A percentile compares a stretch with the other conserved stretches of the same genome.
These are phyloP conservation scores for Meganola albula DNA, from an alignment of 2,888 invertebrate genomes.

Conservation along the genomic window DNA sequence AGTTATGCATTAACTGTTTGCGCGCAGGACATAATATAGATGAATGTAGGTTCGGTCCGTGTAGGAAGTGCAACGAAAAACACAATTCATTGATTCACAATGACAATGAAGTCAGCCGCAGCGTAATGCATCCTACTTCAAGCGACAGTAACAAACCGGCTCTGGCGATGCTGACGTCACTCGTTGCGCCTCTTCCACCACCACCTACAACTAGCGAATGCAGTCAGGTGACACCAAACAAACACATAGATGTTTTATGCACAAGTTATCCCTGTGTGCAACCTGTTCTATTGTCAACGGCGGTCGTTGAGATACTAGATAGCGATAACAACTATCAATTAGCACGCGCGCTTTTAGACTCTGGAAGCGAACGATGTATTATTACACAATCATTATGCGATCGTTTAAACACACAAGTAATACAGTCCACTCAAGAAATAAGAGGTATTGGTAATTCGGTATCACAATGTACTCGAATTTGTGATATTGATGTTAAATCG, in stretches of 20 bases:
- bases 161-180: too few relatives aligned
- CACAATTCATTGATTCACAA: background rate
- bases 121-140: background rate
- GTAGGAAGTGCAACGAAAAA: background rate
- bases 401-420: constrained; percentile 8
- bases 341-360: constrained; percentile 17
- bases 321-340: constrained; percentile 11
- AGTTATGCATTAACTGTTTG: constrained; percentile 19
- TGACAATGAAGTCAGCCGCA: background rate
- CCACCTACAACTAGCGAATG: background rate
- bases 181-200: background rate
- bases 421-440: constrained; percentile 11
- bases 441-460: constrained; percentile 16
- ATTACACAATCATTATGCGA: constrained; percentile 9
- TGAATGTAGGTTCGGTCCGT: background rate
- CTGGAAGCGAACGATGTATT: constrained; percentile 17
- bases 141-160: too few relatives aligned
- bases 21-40: constrained; percentile 8
- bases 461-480: constrained; percentile 11
- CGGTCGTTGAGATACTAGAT: constrained; percentile 13
- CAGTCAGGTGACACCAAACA: constrained; percentile 6
- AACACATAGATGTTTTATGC: constrained; percentile 2
- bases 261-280: constrained; percentile 7
- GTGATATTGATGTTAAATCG: constrained; percentile 11
- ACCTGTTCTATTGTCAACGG: constrained; percentile 17